These are phyloP conservation scores for Lepidothrix coronata DNA, from an alignment of 2,113 vertebrate genomes.

Conservation along the genomic window DNA sequence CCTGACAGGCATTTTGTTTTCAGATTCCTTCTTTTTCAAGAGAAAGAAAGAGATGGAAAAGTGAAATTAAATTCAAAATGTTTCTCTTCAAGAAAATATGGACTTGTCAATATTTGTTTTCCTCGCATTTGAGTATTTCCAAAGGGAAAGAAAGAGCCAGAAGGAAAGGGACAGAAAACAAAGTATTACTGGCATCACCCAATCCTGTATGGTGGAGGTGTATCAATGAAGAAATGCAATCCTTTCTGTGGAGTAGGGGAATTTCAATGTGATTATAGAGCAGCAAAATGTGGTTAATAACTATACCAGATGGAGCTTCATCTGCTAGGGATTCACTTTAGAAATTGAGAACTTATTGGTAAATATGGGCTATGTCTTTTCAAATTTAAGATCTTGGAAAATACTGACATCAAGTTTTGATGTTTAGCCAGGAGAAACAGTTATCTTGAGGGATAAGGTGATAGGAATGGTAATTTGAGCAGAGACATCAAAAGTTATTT, in stretches of 20 bases:
- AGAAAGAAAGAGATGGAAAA: background rate
- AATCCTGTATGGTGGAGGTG: background rate
- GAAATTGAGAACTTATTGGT: background rate
- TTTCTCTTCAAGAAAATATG: background rate
- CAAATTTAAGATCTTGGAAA: slow-evolving; percentile 11
- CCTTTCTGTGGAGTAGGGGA: background rate
- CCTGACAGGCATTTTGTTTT: background rate
- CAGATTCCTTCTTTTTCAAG: background rate
- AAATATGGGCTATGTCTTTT: slow-evolving; percentile 33
- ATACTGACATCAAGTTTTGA: slow-evolving; percentile 25
- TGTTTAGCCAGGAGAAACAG: background rate
- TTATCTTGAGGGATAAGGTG: slow-evolving; percentile 31
- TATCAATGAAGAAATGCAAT: background rate
- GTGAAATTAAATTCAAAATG: background rate
- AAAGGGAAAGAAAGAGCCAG: background rate
- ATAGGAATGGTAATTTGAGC: slow-evolving; percentile 27
- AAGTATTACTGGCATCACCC: background rate
- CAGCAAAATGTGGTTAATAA: slow-evolving; percentile 5
- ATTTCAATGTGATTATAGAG: background rate
- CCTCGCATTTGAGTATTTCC: background rate
- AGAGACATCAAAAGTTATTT: slow-evolving; percentile 21
- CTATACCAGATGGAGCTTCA: slow-evolving; percentile 11
- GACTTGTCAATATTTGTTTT: background rate
- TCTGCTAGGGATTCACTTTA: background rate
- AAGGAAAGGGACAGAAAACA: background rate